Base-by-base conservation (phyloP, 2,888 invertebrate species). In the Agrypnus murinus region DNA sequence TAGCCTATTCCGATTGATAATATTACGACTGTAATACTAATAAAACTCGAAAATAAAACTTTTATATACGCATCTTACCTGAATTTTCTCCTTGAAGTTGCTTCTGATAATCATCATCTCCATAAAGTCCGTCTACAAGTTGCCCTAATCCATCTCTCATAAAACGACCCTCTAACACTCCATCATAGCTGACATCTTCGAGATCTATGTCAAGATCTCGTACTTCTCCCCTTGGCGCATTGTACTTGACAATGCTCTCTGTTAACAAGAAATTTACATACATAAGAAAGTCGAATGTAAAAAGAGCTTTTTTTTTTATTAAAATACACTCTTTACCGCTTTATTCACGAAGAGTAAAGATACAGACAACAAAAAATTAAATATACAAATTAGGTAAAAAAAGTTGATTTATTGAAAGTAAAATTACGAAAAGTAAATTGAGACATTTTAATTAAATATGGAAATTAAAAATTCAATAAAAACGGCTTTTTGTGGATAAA, bases 101-200 rank as follows among this genome's bases (percentile, higher is more conserved):
- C 80, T 87, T 87, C 81, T 88, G 90, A 84, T 90, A 91, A 79
- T 91, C 90, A 76, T 90, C 90, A 32, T 91, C 91, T 10, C 92
- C 93, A 64, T 88, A 86, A 48, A 91, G 86, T 0, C 94, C 93
- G 83, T 95, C 95, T 5, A 92, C 90, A 77, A 96, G 88, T 84
- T 95, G 95, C 12, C 96, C 96, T 7, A 96, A 87, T 2, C 96
- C 96, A 45, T 91, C 90, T 58, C 86, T 84, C 84, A 91, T 87
- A 60, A 86, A 84, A 7, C 87, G 87, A 0, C 88, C 88, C 43
- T 88, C 88, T 31, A 88, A 80, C 50, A 86, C 84, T 0, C 95
- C 95, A 80, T 96, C 96, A 84, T 95, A 96, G 53, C 93, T 92
- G 71, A 91, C 88, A 82, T 96, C 96, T 76, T 92, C 90, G 38